These are phyloP conservation scores for Acrossocheilus fasciatus DNA, from an alignment of 2,797 vertebrate genomes.

Conservation along the genomic window DNA sequence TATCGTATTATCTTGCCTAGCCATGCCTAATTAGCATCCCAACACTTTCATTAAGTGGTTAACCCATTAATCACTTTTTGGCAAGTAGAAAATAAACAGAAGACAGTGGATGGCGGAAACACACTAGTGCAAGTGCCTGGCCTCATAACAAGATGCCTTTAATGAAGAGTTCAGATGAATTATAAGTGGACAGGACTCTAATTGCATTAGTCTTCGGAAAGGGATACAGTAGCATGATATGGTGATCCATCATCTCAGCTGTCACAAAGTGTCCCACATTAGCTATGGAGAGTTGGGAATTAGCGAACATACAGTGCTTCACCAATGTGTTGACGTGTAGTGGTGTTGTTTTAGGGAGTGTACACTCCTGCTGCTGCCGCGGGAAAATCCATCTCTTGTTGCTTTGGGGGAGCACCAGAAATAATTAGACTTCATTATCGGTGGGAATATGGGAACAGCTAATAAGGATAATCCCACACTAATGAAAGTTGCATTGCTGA, in stretches of 20 bases:
- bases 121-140: constrained; percentile 3
- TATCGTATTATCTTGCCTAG: constrained; percentile 56
- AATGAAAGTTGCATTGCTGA: constrained; percentile 52
- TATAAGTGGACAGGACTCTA: background rate
- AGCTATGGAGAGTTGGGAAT: background rate
- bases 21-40: constrained; percentile 51
- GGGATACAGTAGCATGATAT: background rate
- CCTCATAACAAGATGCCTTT: background rate
- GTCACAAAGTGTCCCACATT: background rate
- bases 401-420: constrained; percentile 44
- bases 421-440: constrained; percentile 51
- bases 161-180: constrained; percentile 10
- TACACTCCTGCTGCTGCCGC: background rate
- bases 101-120: background rate
- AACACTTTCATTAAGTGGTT: constrained; percentile 60
- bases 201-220: constrained; percentile 21
- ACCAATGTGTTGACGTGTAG: constrained; percentile 6
- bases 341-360: constrained; percentile 27
- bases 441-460: constrained; percentile 52
- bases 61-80: constrained; percentile 60
- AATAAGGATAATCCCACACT: constrained; percentile 61
- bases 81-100: constrained; percentile 53
- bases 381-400: constrained; percentile 42
- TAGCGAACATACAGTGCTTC: constrained; percentile 3
- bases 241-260: background rate